phyloP scores from a whole-genome alignment of 2,113 vertebrate genomes.

The Apodemus speciosus region DNA sequence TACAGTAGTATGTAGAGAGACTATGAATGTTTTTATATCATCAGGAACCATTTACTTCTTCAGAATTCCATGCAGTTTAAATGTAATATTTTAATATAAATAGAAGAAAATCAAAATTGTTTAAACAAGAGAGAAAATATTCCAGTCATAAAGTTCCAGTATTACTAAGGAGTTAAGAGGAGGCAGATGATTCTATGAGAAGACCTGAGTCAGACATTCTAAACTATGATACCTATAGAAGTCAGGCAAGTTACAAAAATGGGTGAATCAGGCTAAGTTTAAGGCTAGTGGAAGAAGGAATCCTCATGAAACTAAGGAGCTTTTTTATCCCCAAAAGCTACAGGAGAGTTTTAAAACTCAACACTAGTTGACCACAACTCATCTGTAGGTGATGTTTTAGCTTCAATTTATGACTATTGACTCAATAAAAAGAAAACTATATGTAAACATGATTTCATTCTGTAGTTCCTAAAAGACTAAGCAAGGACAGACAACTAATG shows the following conservation, averaged over 20 bases:
- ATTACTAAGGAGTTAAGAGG: not conserved
- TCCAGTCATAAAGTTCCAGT: not conserved
- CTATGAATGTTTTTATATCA: slow-evolving; percentile 13
- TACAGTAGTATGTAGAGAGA: slow-evolving; percentile 10
- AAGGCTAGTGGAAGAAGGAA: not conserved
- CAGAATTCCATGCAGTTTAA: slow-evolving; percentile 28
- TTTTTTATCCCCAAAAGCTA: not conserved
- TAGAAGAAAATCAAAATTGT: slow-evolving; percentile 24
- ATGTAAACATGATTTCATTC: not conserved
- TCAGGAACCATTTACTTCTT: not conserved
- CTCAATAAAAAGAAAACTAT: slow-evolving; percentile 12
- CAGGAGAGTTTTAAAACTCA: not conserved
- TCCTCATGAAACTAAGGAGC: not conserved
- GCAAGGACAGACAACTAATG: slow-evolving; percentile 7
- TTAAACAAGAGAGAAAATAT: slow-evolving; percentile 34
- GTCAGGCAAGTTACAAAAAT: not conserved
- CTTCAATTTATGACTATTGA: not conserved
- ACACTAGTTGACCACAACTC: not conserved
- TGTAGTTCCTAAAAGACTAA: slow-evolving; percentile 30
- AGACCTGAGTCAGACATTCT: not conserved
- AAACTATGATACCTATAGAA: not conserved
- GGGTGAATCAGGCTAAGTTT: not conserved
- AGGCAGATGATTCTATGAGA: not conserved
- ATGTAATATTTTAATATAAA: slow-evolving; percentile 14
- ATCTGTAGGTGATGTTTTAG: not conserved